phyloP scores from a whole-genome alignment of 2,797 vertebrate species.

The Alauda arvensis region DNA sequence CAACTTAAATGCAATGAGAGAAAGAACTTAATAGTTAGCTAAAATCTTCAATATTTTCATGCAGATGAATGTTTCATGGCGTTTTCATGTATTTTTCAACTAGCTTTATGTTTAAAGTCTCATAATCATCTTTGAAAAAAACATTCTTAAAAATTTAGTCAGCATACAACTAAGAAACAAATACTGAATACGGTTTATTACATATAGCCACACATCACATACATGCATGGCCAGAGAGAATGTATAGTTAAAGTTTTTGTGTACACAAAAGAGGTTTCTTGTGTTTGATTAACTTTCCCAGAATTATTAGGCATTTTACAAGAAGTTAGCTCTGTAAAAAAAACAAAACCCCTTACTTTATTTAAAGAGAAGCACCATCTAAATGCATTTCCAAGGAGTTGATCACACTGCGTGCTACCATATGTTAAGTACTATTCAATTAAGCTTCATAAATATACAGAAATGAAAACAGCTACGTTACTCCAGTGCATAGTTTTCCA shows the following conservation, averaged over 20 bases:
- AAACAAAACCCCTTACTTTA: neutral
- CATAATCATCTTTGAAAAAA: neutral
- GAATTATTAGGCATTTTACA: neutral
- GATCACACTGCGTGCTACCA: neutral
- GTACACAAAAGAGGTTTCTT: neutral
- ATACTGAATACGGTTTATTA: neutral
- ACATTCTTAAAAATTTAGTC: neutral
- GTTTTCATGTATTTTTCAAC: neutral
- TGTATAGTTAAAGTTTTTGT: neutral
- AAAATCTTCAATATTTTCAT: neutral
- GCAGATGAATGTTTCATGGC: neutral
- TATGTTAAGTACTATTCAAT: neutral
- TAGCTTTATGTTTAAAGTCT: neutral
- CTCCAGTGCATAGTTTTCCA: constrained; percentile 29
- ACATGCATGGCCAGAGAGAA: neutral
- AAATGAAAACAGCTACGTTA: neutral
- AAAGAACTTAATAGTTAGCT: neutral
- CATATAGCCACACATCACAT: fast-evolving
- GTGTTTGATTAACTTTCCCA: neutral
- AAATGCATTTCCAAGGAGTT: neutral
- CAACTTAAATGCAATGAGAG: neutral
- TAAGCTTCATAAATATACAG: constrained; percentile 20
- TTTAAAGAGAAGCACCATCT: neutral
- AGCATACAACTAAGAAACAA: neutral
- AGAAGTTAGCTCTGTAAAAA: neutral